Evolutionary conservation across 2,888 invertebrate genomes (phyloP), one percentile per base, ranked within the genome.

Genomic region (Arenicola marina): DNA sequence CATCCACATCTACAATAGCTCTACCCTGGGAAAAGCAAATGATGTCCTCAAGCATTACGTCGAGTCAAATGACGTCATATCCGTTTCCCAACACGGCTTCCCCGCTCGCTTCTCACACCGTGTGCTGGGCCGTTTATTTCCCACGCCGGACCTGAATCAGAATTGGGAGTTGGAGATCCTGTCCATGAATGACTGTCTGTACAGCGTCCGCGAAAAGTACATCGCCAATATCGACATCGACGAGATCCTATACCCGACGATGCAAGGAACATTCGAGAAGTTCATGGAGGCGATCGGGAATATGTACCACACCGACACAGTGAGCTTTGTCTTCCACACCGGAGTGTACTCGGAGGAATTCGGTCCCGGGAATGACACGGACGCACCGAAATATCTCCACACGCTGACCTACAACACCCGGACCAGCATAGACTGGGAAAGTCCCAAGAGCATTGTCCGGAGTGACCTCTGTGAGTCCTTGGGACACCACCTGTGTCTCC

Each of bases 151-250:
- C 33, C 53, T 53, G 28, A 26, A 33, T 26, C 53, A 45, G 21
- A 53, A 59, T 28, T 59, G 59, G 59, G 33, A 59, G 32, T n/a
- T 59, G 24, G 59, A 59, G 28, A 15, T 59, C 2, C 26, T 59
- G 4, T 59, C 59, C n/a, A 24, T 59, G 51, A 59, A 29, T 34
- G 59, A 59, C 28, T 59, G 59, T 21, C 26, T 59, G 18, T 59
- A 59, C 28, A 28, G 26, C 18, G 34, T 29, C n/a, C 21, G 7
- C 3, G 51, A 59, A 26, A 11, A 26, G 15, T 59, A 38, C 29
- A 4, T 59, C 2, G 43, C 43, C 3, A 29, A 24, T 4, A 59
- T 59, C 7, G 59, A 59, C 53, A 26, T 53, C 11, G 59, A 59
- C 43, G 59, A 59, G 26, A 53, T 53, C 4, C 31, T 59, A 18